Evolutionary conservation across 1,140 invertebrate species (phyloP).

Genomic region (Drosophila virilis): DNA sequence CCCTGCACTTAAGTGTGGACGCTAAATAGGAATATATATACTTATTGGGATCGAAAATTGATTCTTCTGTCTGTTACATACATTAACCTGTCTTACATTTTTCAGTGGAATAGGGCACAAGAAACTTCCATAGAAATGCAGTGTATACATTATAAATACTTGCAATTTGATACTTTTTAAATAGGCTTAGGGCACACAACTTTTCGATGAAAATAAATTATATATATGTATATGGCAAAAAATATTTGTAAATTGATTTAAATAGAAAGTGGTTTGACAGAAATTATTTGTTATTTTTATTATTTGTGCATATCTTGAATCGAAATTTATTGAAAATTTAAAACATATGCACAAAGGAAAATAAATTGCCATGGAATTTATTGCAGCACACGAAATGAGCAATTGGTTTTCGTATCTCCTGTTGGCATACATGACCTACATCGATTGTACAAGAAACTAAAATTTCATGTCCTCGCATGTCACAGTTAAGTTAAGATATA

Average conservation of each 20-base stretch:
- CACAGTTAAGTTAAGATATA: constrained; percentile 4
- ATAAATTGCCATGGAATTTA: background rate
- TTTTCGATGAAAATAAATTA: background rate
- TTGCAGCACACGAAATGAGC: background rate
- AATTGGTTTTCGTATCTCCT: background rate
- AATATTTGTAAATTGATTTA: no score
- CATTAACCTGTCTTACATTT: no score
- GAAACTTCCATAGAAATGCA: background rate
- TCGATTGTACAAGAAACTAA: constrained; percentile 2
- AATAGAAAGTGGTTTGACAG: background rate
- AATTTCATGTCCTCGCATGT: constrained; percentile 2
- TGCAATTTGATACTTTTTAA: no score
- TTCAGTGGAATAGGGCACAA: no score
- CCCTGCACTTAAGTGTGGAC: no score
- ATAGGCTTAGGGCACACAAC: background rate
- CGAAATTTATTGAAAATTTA: background rate
- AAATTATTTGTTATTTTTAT: background rate
- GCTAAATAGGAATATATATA: no score
- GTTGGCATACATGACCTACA: background rate
- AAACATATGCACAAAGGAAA: background rate
- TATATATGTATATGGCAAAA: background rate
- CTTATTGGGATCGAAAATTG: no score
- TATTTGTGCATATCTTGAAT: background rate
- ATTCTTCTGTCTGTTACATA: no score
- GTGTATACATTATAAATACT: background rate